phyloP scores from a whole-genome alignment of 1,140 invertebrate species.

The Holotrichia oblita region DNA sequence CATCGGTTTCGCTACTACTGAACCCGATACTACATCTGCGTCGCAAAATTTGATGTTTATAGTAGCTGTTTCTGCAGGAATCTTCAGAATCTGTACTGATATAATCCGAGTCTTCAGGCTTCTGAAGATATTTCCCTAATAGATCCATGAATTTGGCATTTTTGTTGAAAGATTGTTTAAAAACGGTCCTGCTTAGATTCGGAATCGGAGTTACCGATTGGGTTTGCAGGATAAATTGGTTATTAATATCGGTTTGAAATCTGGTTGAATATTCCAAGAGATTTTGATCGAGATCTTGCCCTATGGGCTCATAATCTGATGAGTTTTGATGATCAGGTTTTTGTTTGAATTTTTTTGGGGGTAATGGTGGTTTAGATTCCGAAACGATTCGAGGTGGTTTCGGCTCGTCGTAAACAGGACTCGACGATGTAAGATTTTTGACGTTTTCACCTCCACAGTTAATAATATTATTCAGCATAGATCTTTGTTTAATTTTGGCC shows the following conservation, averaged over 20 bases:
- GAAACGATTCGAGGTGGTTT: constrained; percentile 66
- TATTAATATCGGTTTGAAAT: constrained; percentile 46
- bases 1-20: constrained; percentile 76
- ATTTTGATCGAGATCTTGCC: constrained; percentile 60
- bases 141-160: not conserved
- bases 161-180: constrained; percentile 1
- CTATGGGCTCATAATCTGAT: constrained; percentile 60
- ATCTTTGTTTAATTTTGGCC: constrained; percentile 63
- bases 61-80: constrained; percentile 58
- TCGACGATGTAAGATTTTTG: constrained; percentile 67
- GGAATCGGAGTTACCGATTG: constrained; percentile 24
- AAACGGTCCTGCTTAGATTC: not conserved
- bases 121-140: constrained; percentile 36
- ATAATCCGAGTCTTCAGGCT: no score
- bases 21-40: constrained; percentile 64
- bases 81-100: constrained; percentile 79
- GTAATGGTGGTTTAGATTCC: constrained; percentile 60
- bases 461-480: constrained; percentile 58
- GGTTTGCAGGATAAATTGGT: no score
- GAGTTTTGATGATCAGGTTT: constrained; percentile 51
- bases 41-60: no score
- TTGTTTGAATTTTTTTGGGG: constrained; percentile 71
- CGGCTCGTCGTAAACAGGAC: constrained; percentile 71
- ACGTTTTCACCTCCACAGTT: constrained; percentile 73
- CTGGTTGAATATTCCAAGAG: no score